These are phyloP conservation scores for Thalassophryne amazonica DNA, from an alignment of 2,797 vertebrate species.

Conservation along the genomic window DNA sequence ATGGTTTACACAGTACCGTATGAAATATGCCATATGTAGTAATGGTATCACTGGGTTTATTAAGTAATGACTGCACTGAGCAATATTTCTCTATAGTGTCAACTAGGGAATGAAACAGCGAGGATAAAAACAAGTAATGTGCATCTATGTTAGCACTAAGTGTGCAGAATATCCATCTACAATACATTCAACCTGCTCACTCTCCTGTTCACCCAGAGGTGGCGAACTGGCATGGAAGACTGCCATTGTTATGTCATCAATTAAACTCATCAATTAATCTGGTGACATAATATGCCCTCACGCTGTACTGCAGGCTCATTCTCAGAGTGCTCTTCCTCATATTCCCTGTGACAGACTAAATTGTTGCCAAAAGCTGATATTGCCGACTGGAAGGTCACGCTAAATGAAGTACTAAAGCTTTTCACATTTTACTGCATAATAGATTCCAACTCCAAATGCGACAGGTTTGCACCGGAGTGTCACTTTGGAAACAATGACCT, in stretches of 20 bases:
- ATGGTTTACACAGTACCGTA: too few relatives aligned
- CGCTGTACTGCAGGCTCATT: constrained; percentile 14
- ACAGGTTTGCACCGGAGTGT: constrained; percentile 7
- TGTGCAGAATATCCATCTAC: not conserved
- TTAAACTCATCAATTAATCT: constrained; percentile 52
- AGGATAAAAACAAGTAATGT: not conserved
- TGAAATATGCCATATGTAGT: constrained; percentile 40
- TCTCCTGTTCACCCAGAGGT: constrained; percentile 26
- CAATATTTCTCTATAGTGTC: not conserved
- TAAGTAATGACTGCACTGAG: constrained; percentile 7
- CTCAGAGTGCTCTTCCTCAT: constrained; percentile 35
- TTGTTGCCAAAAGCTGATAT: constrained; percentile 44
- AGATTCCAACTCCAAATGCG: constrained; percentile 1
- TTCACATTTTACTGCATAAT: constrained; percentile 11
- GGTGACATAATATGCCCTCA: constrained; percentile 45
- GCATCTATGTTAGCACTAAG: not conserved
- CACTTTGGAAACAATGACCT: constrained; percentile 18
- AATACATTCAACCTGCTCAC: not conserved
- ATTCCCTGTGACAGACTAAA: constrained; percentile 19
- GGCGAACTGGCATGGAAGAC: constrained; percentile 34
- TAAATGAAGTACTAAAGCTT: constrained; percentile 10
- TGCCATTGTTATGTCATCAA: constrained; percentile 38
- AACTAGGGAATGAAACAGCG: not conserved
- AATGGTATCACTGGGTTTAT: constrained; percentile 19
- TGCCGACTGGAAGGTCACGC: constrained; percentile 40